phyloP scores from a whole-genome alignment of 2,888 invertebrate species.

The Phalera bucephala region DNA sequence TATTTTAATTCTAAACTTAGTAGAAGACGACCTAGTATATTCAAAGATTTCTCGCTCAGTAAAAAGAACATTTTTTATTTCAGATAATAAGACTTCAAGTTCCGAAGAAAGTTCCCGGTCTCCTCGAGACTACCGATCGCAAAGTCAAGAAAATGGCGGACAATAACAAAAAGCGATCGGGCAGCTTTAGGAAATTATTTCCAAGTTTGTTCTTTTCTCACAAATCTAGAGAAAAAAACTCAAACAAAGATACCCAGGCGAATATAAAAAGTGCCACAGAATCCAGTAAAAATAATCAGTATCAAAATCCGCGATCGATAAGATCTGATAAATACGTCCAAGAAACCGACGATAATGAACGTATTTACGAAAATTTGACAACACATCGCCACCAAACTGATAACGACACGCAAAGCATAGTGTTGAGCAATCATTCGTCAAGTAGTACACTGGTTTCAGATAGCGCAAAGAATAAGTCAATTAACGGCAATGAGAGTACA shows the following conservation, averaged over 20 bases:
- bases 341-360: slow-evolving; percentile 44
- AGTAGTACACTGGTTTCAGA: slow-evolving; percentile 71
- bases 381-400: slow-evolving; percentile 34
- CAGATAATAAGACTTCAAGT: slow-evolving; percentile 13
- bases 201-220: slow-evolving; percentile 62
- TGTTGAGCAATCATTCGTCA: slow-evolving; percentile 61
- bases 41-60: too few species aligned
- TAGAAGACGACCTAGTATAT: too few species aligned
- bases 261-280: slow-evolving; percentile 39
- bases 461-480: slow-evolving; percentile 42
- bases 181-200: slow-evolving; percentile 67
- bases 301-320: slow-evolving; percentile 58
- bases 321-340: slow-evolving; percentile 42
- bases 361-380: slow-evolving; percentile 71
- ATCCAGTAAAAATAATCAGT: slow-evolving; percentile 52
- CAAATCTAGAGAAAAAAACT: slow-evolving; percentile 58
- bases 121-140: too few species aligned
- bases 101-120: neutral
- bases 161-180: slow-evolving; percentile 58
- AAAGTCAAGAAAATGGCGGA: slow-evolving; percentile 52
- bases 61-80: slow-evolving; percentile 12
- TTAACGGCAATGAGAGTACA: slow-evolving; percentile 21
- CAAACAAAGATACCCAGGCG: slow-evolving; percentile 27
- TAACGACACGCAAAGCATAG: slow-evolving; percentile 39
- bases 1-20: too few species aligned